phyloP scores from a whole-genome alignment of 2,797 vertebrate genomes.

The Crypturellus tataupa region DNA sequence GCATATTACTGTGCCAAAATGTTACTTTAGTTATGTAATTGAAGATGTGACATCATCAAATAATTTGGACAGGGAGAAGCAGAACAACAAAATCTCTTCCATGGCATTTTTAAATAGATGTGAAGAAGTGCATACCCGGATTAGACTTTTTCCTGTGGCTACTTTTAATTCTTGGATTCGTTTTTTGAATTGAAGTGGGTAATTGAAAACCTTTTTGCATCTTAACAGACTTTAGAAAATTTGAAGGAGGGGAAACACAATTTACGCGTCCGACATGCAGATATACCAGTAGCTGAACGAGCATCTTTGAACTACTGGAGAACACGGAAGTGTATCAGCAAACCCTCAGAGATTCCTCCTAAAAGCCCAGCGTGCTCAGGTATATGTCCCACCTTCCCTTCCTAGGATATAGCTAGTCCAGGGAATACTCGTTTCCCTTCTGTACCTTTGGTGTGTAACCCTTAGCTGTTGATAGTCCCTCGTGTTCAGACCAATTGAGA shows the following conservation, averaged over 20 bases:
- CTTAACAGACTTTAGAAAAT: constrained; percentile 73
- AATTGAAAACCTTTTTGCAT: constrained; percentile 8
- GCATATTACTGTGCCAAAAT: background rate
- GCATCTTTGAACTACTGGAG: constrained; percentile 76
- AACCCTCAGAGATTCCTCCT: constrained; percentile 69
- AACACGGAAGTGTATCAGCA: constrained; percentile 74
- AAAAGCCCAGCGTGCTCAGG: constrained; percentile 77
- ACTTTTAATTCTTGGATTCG: background rate
- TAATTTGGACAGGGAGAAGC: background rate
- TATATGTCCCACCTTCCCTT: background rate
- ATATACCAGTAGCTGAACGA: constrained; percentile 76
- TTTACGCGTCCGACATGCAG: constrained; percentile 63
- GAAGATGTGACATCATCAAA: background rate
- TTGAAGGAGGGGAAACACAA: constrained; percentile 77
- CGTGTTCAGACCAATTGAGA: background rate
- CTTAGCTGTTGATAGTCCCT: background rate
- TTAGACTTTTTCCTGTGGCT: background rate
- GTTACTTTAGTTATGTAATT: background rate
- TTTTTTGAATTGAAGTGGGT: background rate
- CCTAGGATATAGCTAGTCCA: background rate
- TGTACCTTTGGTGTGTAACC: no score
- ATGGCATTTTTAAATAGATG: background rate
- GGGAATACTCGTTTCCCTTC: background rate
- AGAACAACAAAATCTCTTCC: background rate
- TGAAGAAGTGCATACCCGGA: background rate